Percentiles rank a stretch among this genome's conserved stretches.
phyloP scores from a whole-genome alignment of 1,140 invertebrate species.

The Drosophila nasuta region DNA sequence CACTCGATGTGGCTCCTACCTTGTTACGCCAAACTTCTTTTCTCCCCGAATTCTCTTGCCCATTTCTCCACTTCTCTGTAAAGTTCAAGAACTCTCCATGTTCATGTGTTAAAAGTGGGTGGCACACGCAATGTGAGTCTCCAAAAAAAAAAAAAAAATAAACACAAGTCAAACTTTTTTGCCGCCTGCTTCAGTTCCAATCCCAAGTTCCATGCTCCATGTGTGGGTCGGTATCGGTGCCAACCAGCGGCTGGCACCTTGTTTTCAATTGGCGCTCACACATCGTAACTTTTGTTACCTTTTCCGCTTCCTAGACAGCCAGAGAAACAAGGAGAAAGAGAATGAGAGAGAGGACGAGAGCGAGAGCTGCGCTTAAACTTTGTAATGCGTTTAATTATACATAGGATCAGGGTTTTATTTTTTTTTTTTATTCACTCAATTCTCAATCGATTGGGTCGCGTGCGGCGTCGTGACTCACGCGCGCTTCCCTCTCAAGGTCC shows the following conservation, averaged over 20 bases:
- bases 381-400: constrained; percentile 69
- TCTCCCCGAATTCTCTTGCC: constrained; percentile 12
- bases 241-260: constrained; percentile 46
- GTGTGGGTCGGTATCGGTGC: constrained; percentile 48
- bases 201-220: background rate
- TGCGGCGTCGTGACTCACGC: constrained; percentile 65
- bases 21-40: constrained; percentile 28
- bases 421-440: constrained; percentile 6
- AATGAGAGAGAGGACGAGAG: no score
- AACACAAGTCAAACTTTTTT: constrained; percentile 12
- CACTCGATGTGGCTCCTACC: constrained; percentile 57
- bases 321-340: no score
- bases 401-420: constrained; percentile 26
- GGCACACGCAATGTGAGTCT: constrained; percentile 64
- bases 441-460: constrained; percentile 57
- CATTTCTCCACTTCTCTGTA: constrained; percentile 2
- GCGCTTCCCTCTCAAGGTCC: constrained; percentile 56
- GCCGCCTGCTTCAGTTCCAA: background rate
- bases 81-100: constrained; percentile 68
- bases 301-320: constrained; percentile 26
- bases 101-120: constrained; percentile 79
- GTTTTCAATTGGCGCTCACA: constrained; percentile 78
- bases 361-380: constrained; percentile 49
- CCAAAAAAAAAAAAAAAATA: constrained; percentile 4
- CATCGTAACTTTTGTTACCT: constrained; percentile 68